Percentiles rank a stretch among this genome's conserved stretches.
Conservation (phyloP, 35 echinoderm and acorn worm species). For the Apostichopus japonicus region DNA sequence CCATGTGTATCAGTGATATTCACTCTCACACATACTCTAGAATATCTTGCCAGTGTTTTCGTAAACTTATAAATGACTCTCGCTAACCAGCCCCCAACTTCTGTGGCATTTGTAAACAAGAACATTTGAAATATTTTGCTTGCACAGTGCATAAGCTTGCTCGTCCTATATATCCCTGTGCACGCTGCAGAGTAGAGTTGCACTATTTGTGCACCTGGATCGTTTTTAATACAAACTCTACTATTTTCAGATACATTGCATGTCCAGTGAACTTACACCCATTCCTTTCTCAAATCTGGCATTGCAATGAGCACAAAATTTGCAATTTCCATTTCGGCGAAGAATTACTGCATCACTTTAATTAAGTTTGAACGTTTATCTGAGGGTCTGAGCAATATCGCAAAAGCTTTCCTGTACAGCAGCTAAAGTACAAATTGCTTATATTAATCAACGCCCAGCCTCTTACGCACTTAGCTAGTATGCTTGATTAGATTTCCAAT, state of each 20-base stretch:
- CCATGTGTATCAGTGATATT: too few relatives aligned
- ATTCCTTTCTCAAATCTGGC: constrained; percentile 23
- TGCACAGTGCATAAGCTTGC: too few relatives aligned
- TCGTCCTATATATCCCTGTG: too few relatives aligned
- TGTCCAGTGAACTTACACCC: constrained; percentile 28
- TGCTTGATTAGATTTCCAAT: constrained; percentile 69
- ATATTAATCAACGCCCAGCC: constrained; percentile 63
- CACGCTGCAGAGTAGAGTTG: neutral
- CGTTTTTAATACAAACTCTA: neutral
- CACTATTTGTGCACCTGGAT: neutral
- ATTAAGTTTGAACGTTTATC: constrained; percentile 59
- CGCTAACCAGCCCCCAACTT: too few relatives aligned
- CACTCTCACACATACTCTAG: too few relatives aligned
- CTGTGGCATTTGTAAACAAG: too few relatives aligned
- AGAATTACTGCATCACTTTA: constrained; percentile 53
- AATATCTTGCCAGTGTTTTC: too few relatives aligned
- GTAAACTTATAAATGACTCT: too few relatives aligned
- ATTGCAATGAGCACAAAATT: constrained; percentile 46
- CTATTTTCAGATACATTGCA: neutral
- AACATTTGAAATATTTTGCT: too few relatives aligned
- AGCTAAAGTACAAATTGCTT: constrained; percentile 61
- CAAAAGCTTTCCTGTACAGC: constrained; percentile 51
- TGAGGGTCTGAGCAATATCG: constrained; percentile 55
- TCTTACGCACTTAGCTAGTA: constrained; percentile 62
- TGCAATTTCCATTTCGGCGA: constrained; percentile 33